Conservation (phyloP, 1,140 invertebrate species). For the Drosophila nikananu region DNA sequence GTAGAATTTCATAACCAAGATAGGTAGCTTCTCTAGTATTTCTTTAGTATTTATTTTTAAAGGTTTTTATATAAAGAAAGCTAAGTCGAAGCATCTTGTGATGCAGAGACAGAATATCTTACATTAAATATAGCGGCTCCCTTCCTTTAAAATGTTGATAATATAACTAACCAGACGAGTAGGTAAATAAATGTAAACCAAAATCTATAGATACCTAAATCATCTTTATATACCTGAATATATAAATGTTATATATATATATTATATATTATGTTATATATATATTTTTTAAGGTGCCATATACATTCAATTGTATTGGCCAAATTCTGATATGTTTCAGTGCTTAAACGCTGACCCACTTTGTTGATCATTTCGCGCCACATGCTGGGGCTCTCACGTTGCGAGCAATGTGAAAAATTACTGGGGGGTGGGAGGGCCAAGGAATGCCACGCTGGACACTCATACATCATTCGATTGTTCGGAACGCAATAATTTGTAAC, state of each 20-base stretch:
- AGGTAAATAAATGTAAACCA: background rate
- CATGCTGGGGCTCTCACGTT: conserved; percentile 26
- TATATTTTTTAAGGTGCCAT: background rate
- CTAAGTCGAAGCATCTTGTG: background rate
- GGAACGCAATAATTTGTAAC: conserved; percentile 12
- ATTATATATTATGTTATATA: no score
- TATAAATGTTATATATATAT: background rate
- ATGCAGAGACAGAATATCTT: background rate
- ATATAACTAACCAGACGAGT: no score
- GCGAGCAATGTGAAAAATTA: conserved; percentile 15
- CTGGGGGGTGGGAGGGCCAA: background rate
- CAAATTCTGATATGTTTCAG: background rate
- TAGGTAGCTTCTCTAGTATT: no score
- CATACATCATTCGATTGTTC: conserved; percentile 43
- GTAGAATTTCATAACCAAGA: no score
- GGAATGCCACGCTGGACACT: conserved; percentile 13
- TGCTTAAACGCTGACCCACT: conserved; percentile 4
- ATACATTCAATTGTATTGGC: no score
- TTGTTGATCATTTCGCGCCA: conserved; percentile 24
- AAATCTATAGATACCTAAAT: no score
- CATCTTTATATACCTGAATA: no score
- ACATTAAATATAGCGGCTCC: background rate
- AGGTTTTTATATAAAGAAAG: no score
- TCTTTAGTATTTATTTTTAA: no score
- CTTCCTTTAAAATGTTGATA: no score